Evolutionary conservation across 2,888 invertebrate species (phyloP).

Genomic region (Parascotia fuliginaria): DNA sequence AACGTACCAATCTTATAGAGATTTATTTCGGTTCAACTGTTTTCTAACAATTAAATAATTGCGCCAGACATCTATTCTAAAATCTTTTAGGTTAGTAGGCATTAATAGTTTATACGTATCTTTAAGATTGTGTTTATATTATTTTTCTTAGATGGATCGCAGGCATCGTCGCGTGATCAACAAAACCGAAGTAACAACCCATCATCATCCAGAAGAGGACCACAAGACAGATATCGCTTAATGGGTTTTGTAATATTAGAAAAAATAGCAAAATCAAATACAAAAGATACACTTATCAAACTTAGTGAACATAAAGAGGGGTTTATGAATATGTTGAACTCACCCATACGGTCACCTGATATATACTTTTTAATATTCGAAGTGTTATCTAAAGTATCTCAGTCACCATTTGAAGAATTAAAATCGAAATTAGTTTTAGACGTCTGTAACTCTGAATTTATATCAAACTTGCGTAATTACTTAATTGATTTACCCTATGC

Average conservation of each 20-base stretch:
- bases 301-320: constrained; percentile 58
- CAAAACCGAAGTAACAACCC: not conserved
- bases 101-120: too few relatives aligned
- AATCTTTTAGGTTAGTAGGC: too few relatives aligned
- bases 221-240: constrained; percentile 2
- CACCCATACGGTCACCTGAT: constrained; percentile 59
- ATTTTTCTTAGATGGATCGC: not conserved
- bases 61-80: too few relatives aligned
- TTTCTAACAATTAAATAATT: too few relatives aligned
- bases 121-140: not conserved
- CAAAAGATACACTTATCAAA: constrained; percentile 61
- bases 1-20: too few relatives aligned
- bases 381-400: constrained; percentile 68
- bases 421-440: constrained; percentile 64
- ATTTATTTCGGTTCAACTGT: too few relatives aligned
- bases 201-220: not conserved
- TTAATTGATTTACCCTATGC: constrained; percentile 66
- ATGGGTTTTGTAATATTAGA: constrained; percentile 60
- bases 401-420: constrained; percentile 62
- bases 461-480: constrained; percentile 58
- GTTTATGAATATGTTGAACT: constrained; percentile 61
- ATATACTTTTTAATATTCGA: constrained; percentile 65
- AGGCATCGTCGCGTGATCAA: not conserved
- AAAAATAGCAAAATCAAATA: constrained; percentile 59
- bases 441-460: constrained; percentile 66